These are phyloP conservation scores for Leptura quadrifasciata DNA, from an alignment of 2,888 invertebrate species.

Conservation along the genomic window DNA sequence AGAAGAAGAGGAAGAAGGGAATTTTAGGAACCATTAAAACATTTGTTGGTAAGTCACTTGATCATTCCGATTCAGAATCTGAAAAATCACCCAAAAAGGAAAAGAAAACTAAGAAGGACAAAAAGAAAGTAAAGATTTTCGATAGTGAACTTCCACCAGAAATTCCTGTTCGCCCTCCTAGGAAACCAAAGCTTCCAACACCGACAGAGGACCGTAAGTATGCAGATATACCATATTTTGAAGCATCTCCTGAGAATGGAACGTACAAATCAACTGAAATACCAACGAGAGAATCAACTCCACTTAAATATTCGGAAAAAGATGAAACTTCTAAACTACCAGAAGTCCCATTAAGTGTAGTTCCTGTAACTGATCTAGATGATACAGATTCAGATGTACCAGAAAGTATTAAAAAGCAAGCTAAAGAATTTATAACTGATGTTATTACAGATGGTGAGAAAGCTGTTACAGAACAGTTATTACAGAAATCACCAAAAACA, in stretches of 20 bases:
- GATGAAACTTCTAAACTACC: slow-evolving; percentile 34
- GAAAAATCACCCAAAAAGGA: slow-evolving; percentile 69
- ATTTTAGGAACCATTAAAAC: slow-evolving; percentile 72
- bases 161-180: slow-evolving; percentile 59
- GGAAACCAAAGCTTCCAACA: slow-evolving; percentile 69
- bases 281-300: slow-evolving; percentile 8
- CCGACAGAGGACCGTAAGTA: slow-evolving; percentile 65
- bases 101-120: slow-evolving; percentile 65
- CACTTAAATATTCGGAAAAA: slow-evolving; percentile 38
- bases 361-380: slow-evolving; percentile 57
- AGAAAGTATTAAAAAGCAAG: slow-evolving; percentile 57
- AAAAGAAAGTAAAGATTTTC: slow-evolving; percentile 59
- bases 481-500: slow-evolving; percentile 55
- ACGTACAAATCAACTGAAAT: slow-evolving; percentile 47
- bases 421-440: slow-evolving; percentile 59
- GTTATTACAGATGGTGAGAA: slow-evolving; percentile 53
- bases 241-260: slow-evolving; percentile 61
- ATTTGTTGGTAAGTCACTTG: slow-evolving; percentile 71
- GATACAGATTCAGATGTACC: slow-evolving; percentile 47
- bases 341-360: slow-evolving; percentile 36
- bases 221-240: slow-evolving; percentile 69
- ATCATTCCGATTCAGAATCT: slow-evolving; percentile 71
- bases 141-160: slow-evolving; percentile 64
- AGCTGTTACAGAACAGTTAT: slow-evolving; percentile 43
- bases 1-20: slow-evolving; percentile 69